phyloP scores from a whole-genome alignment of 2,113 vertebrate genomes.

The Monarcha castaneiventris region DNA sequence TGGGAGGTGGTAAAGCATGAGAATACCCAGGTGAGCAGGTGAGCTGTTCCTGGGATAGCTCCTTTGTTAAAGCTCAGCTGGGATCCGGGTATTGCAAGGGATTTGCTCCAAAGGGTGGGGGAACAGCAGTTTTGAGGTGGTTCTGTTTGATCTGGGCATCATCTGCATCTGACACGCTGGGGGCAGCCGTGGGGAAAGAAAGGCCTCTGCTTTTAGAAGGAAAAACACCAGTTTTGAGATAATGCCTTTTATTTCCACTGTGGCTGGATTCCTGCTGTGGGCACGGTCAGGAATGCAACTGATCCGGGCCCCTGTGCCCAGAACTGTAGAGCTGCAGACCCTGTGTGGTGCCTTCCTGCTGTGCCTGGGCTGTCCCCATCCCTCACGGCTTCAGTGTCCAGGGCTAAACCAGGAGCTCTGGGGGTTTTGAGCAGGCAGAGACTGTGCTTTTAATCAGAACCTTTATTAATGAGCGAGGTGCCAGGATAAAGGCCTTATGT shows the following conservation, averaged over 20 bases:
- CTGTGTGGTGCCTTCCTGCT: fast-evolving
- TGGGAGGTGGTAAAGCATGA: not conserved
- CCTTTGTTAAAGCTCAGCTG: not conserved
- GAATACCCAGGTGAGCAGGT: not conserved
- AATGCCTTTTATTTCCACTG: not conserved
- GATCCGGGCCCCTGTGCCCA: fast-evolving
- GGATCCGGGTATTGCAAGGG: not conserved
- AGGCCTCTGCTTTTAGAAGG: not conserved
- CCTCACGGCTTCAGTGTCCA: fast-evolving
- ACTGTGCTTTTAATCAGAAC: not conserved
- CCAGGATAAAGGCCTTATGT: not conserved
- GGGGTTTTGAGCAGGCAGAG: not conserved
- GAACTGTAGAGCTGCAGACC: fast-evolving
- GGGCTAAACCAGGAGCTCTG: fast-evolving
- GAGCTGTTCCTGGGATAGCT: not conserved
- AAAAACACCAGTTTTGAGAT: fast-evolving
- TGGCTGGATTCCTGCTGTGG: not conserved
- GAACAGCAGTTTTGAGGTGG: not conserved
- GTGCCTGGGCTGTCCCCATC: fast-evolving
- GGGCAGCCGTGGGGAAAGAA: not conserved
- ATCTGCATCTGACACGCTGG: not conserved
- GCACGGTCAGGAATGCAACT: fast-evolving
- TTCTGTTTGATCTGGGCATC: not conserved
- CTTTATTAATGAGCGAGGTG: fast-evolving
- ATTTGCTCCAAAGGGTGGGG: not conserved